Base-by-base conservation (phyloP, 2,888 invertebrate species). In the Leucophenga montana region DNA sequence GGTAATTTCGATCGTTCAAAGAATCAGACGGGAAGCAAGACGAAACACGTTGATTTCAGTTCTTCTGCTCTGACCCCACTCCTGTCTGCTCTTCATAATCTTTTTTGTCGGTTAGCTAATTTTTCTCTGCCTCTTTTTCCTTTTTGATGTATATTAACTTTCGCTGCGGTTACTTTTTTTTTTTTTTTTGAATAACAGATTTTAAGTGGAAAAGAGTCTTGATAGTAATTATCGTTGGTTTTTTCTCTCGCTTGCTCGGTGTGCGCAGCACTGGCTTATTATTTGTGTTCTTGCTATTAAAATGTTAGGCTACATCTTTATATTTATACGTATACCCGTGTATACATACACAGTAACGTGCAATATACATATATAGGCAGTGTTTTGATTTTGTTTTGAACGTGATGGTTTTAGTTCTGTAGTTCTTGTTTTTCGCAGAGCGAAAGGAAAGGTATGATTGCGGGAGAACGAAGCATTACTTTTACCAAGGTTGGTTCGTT, bases 161-260 rank as follows among this genome's bases (percentile, higher is more conserved):
- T 66, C 20, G 56, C 39, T 66, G 46, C 39, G 39, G 56, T 39
- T 56, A n/a, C 39, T 61, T 33, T 33, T 61, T n/a, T 14, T 72
- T 64, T n/a, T 67, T 48, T 20, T 14, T 50, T 68, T 39, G 70
- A 71, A 50, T 59, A 68, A 75, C 67, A 57, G 66, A 64, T 67
- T 70, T 67, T 73, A 61, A 71, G 71, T 72, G 71, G 71, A 57
- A 68, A 73, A 70, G 69, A 68, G 61, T 66, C 61, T 65, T 71
- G 33, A 66, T 71, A 67, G 64, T 69, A 71, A 71, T 71, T 71
- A 69, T 62, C 67, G 70, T 61, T 66, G 65, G 22, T 70, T 70
- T 67, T 57, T 18, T 64, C 39, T 39, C 39, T 39, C 39, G 39
- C 39, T 39, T 8, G 39, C 39, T 11, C 39, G 39, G 39, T 39